Evolutionary conservation across 2,113 vertebrate species (phyloP), one percentile per base, ranked within the genome.

Genomic region (Pygoscelis adeliae): DNA sequence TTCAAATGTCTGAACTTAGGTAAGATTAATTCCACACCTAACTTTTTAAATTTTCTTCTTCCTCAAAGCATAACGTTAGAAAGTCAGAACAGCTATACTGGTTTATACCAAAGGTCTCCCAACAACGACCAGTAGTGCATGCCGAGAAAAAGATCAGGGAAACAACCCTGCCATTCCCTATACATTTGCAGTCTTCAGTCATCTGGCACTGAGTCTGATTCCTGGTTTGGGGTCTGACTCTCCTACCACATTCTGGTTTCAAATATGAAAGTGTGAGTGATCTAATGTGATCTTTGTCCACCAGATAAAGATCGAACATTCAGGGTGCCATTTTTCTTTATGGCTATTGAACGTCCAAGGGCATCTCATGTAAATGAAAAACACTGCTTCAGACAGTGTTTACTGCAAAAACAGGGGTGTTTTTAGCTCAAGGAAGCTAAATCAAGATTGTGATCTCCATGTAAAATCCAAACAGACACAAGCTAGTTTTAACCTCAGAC

Each of bases 381-480:
- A 44, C 50, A 34, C 17, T 44, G 22, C 13, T 89, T 89, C 42
- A 94, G 72, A 90, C 5, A 71, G n/a, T 61, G 79, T 83, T 94
- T 87, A 65, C 36, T 85, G 38, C 32, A 93, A 89, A 92, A 95
- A 47, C 11, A 53, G 18, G 44, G 15, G 18, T 61, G 17, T 36
- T 97, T 93, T 94, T 76, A 85, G n/a, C 32, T 73, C 81, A 94
- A 47, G 73, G 2, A 89, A 66, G n/a, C 40, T 95, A 83, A 88
- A 85, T 40, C 70, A 79, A 96, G 81, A 95, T 97, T 86, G 50
- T 66, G 42, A 96, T 96, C 93, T 91, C 53, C 16, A 11, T 59
- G 87, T 88, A 80, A 89, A 96, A 95, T 91, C 84, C 4, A 5
- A 89, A 71, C 19, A 77, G 83, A 67, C 32, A 83, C 83, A 93